These are phyloP conservation scores for Podarcis siculus DNA, from an alignment of 2,797 vertebrate species.

Conservation along the genomic window DNA sequence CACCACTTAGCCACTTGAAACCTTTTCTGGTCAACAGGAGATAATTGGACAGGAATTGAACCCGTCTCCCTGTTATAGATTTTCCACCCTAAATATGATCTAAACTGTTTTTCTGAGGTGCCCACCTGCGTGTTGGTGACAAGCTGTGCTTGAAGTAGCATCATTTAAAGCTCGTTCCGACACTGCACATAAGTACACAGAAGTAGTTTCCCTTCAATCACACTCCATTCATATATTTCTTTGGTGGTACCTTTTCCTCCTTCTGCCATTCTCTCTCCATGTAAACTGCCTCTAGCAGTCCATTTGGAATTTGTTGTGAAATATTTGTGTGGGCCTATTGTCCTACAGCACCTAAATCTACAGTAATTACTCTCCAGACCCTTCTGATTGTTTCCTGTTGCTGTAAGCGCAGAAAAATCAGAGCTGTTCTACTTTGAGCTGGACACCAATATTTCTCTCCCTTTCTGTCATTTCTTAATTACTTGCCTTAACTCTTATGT, in stretches of 20 bases:
- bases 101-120: conserved; percentile 12
- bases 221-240: conserved; percentile 33
- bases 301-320: conserved; percentile 53
- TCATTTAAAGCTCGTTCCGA: conserved; percentile 31
- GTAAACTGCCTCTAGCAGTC: conserved; percentile 17
- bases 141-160: conserved; percentile 28
- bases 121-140: not conserved
- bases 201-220: conserved; percentile 36
- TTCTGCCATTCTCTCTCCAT: conserved; percentile 3
- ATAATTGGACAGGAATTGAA: conserved; percentile 21
- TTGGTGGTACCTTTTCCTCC: no score
- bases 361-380: conserved; percentile 25
- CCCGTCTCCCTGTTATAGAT: conserved; percentile 15
- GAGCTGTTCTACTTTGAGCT: conserved; percentile 37
- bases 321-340: conserved; percentile 48
- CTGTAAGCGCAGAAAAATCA: conserved; percentile 26
- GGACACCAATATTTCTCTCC: conserved; percentile 46
- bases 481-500: conserved; percentile 49
- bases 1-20: not conserved
- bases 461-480: conserved; percentile 58
- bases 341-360: conserved; percentile 48
- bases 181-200: not conserved
- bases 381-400: conserved; percentile 42
- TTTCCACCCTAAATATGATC: not conserved
- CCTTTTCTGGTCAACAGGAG: not conserved